phyloP scores from a whole-genome alignment of 2,797 vertebrate genomes.

The Muscicapa striata region DNA sequence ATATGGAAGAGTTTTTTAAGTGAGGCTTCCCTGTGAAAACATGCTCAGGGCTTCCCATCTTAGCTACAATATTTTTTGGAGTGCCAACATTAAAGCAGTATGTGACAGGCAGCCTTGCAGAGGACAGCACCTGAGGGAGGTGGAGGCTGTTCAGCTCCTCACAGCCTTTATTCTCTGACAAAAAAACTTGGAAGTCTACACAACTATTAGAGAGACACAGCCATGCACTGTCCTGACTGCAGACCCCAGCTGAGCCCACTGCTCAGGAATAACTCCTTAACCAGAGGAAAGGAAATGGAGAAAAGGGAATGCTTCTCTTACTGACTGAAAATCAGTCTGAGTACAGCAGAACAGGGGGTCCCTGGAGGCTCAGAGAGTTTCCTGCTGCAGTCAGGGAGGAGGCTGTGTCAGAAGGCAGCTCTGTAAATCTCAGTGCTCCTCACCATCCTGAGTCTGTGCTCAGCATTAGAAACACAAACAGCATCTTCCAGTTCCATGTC shows the following conservation, averaged over 20 bases:
- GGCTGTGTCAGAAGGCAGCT: not conserved
- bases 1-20: conserved; percentile 29
- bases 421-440: not conserved
- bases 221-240: not conserved
- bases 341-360: not conserved
- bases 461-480: not conserved
- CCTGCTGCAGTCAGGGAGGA: not conserved
- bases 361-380: not conserved
- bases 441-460: not conserved
- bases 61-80: not conserved
- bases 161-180: not conserved
- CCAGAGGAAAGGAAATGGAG: not conserved
- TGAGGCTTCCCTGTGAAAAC: conserved; percentile 40
- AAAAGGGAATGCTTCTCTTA: not conserved
- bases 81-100: not conserved
- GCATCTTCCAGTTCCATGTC: not conserved
- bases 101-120: not conserved
- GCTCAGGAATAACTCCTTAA: not conserved
- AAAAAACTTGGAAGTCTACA: not conserved
- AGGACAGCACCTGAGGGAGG: conserved; percentile 8
- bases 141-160: not conserved
- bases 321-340: not conserved
- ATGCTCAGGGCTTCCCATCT: not conserved
- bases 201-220: not conserved
- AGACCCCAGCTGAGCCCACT: not conserved